A percentile compares a stretch with the other conserved stretches of the same genome.
phyloP scores from a whole-genome alignment of 2,797 vertebrate genomes.

The Takifugu rubripes region DNA sequence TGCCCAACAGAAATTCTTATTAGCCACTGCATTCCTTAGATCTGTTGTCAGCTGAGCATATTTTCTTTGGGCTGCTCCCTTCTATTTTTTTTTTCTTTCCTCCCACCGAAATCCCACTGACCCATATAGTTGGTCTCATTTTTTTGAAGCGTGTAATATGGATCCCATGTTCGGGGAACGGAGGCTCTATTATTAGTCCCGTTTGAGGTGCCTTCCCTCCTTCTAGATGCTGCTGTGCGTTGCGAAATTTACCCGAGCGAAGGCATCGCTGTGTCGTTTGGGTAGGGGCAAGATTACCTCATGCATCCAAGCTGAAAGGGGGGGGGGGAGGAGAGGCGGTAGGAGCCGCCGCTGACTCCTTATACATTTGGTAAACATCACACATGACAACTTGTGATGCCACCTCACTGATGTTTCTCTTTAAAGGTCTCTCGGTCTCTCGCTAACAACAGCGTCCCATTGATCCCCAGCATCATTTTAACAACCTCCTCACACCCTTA shows the following conservation, averaged over 20 bases:
- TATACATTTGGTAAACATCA: slow-evolving; percentile 65
- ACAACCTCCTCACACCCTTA: slow-evolving; percentile 58
- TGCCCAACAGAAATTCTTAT: slow-evolving; percentile 76
- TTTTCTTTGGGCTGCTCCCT: slow-evolving; percentile 64
- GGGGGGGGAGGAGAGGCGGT: slow-evolving; percentile 41
- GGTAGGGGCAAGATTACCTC: slow-evolving; percentile 68
- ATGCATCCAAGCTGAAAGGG: slow-evolving; percentile 39
- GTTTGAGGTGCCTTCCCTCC: slow-evolving; percentile 56
- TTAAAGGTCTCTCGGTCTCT: slow-evolving; percentile 50
- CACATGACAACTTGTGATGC: slow-evolving; percentile 72
- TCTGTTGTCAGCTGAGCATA: slow-evolving; percentile 74
- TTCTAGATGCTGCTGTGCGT: slow-evolving; percentile 56
- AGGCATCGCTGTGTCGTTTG: slow-evolving; percentile 74
- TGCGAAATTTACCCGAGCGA: slow-evolving; percentile 68
- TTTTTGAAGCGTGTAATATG: slow-evolving; percentile 62
- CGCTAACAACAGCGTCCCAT: slow-evolving; percentile 65
- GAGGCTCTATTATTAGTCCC: slow-evolving; percentile 68
- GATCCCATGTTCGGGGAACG: slow-evolving; percentile 54
- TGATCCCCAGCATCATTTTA: slow-evolving; percentile 70
- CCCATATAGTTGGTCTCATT: slow-evolving; percentile 77
- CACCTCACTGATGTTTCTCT: slow-evolving; percentile 66
- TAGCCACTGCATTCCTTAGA: slow-evolving; percentile 71
- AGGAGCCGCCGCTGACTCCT: slow-evolving; percentile 30
- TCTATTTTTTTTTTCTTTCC: slow-evolving; percentile 11
- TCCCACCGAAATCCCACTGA: slow-evolving; percentile 72